Conservation (phyloP, 2,113 vertebrate genomes). For the Oriolus oriolus region DNA sequence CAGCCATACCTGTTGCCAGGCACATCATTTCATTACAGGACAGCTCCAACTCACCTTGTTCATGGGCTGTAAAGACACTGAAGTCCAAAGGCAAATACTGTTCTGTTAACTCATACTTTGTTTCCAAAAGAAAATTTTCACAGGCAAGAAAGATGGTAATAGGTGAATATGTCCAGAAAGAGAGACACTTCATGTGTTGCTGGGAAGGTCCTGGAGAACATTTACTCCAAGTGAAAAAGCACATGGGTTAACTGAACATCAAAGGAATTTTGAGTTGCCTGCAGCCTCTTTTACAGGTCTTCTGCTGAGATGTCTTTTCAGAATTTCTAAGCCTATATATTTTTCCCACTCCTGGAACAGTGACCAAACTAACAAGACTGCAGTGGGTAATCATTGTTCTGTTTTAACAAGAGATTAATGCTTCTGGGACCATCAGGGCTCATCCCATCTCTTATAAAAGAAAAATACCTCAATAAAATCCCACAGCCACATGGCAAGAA, state of each 20-base stretch:
- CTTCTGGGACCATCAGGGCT: background rate
- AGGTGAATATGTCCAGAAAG: background rate
- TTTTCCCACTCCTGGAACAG: background rate
- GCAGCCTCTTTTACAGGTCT: background rate
- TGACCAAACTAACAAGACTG: background rate
- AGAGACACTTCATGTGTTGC: background rate
- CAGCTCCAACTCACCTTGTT: background rate
- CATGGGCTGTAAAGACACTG: background rate
- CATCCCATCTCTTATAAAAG: background rate
- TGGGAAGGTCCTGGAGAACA: background rate
- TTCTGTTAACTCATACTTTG: background rate
- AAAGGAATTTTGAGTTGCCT: background rate
- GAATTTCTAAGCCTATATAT: background rate
- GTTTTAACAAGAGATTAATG: background rate
- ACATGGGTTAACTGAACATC: background rate
- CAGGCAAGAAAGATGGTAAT: background rate
- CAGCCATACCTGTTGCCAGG: background rate
- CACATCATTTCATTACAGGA: rapidly evolving
- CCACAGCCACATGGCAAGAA: background rate
- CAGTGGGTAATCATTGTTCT: background rate
- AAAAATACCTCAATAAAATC: background rate
- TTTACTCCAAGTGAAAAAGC: background rate
- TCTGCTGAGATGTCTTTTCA: background rate
- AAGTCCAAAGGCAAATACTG: background rate
- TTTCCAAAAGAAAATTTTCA: background rate